These are phyloP conservation scores for Corydoras sp. DNA, from an alignment of 2,113 vertebrate species.

Conservation along the genomic window DNA sequence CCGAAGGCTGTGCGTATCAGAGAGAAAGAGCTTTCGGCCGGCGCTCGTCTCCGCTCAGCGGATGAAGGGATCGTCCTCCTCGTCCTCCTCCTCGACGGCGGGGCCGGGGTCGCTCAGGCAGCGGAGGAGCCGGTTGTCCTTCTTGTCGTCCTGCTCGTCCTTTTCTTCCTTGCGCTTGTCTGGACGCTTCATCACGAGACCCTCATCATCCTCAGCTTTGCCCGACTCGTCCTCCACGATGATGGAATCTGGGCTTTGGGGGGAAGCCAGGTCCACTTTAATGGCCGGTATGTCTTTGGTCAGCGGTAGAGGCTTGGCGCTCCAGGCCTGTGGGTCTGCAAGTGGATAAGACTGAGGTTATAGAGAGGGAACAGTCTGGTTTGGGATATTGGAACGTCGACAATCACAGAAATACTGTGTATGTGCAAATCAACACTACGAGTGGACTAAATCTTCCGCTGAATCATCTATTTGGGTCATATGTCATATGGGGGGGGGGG, in stretches of 20 bases:
- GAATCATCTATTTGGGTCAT: too few relatives aligned
- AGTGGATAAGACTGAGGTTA: too few relatives aligned
- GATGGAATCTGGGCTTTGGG: constrained; percentile 80
- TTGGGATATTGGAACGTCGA: too few relatives aligned
- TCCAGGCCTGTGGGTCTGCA: constrained; percentile 82
- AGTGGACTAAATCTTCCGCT: too few relatives aligned
- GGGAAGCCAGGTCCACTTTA: constrained; percentile 87
- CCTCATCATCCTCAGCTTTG: constrained; percentile 62
- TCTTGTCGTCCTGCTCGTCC: constrained; percentile 59
- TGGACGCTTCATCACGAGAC: constrained; percentile 73
- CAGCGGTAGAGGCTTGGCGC: constrained; percentile 54
- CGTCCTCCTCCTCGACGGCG: constrained; percentile 76
- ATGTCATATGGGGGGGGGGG: too few relatives aligned
- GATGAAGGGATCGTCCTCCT: constrained; percentile 85
- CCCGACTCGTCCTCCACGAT: constrained; percentile 73
- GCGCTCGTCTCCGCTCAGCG: constrained; percentile 47
- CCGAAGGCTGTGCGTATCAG: background rate
- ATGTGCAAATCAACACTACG: too few relatives aligned
- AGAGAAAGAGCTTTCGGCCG: background rate
- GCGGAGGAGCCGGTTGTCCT: constrained; percentile 76
- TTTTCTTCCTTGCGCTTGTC: constrained; percentile 55
- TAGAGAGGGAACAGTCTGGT: too few relatives aligned
- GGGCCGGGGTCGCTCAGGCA: constrained; percentile 96
- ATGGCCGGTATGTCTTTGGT: constrained; percentile 74
- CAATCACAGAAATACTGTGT: too few relatives aligned